A percentile compares a stretch with the other conserved stretches of the same genome.
phyloP scores from a whole-genome alignment of 2,797 vertebrate genomes.

The Meda fulgida region DNA sequence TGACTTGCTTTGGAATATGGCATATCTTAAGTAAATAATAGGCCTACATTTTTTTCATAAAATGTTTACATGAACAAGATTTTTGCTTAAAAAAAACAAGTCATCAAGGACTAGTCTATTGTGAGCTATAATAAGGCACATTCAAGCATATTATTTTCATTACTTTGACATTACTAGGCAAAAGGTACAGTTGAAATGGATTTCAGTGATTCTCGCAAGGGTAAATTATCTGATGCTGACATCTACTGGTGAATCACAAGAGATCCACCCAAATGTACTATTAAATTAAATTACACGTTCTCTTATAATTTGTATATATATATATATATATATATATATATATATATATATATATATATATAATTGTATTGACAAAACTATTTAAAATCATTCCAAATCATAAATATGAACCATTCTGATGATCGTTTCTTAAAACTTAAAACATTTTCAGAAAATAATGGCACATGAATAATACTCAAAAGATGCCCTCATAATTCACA shows the following conservation, averaged over 20 bases:
- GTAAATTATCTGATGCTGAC: conserved; percentile 28
- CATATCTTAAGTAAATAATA: not conserved
- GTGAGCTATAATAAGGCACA: not conserved
- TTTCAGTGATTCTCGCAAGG: not conserved
- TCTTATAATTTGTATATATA: not conserved
- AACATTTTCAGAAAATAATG: not conserved
- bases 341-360: not conserved
- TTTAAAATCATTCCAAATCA: not conserved
- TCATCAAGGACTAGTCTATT: not conserved
- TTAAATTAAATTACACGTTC: not conserved
- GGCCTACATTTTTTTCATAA: not conserved
- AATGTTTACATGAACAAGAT: not conserved
- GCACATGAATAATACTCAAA: not conserved
- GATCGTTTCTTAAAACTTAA: not conserved
- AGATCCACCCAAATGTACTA: not conserved
- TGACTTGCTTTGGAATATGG: not conserved
- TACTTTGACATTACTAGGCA: not conserved
- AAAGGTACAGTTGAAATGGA: not conserved
- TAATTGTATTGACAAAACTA: not conserved
- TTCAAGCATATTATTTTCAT: not conserved
- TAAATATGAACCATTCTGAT: not conserved
- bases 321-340: not conserved
- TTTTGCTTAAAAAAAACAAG: not conserved
- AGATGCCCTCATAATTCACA: conserved; percentile 66
- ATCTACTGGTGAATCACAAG: conserved; percentile 25